Conservation (phyloP, 2,113 vertebrate genomes). For the Piaya cayana region DNA sequence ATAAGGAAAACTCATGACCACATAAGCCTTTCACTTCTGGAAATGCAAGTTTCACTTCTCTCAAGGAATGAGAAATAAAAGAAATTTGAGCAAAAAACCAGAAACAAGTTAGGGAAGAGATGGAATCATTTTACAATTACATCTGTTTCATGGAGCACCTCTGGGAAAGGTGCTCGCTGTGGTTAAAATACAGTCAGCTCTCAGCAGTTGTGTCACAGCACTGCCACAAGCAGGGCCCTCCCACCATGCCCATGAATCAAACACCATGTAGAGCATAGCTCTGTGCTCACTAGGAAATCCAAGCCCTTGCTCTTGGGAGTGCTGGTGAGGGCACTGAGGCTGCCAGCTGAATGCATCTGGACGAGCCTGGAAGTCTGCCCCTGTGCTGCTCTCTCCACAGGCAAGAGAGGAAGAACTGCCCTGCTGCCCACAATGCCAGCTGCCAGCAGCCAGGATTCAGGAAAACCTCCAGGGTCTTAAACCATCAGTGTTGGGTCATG, state of each 20-base stretch:
- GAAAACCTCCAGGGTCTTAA: neutral
- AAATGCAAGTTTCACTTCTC: constrained; percentile 45
- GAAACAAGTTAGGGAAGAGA: neutral
- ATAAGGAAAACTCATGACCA: constrained; percentile 32
- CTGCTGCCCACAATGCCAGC: fast-evolving
- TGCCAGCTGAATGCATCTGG: neutral
- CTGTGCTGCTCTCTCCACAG: neutral
- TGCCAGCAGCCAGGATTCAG: fast-evolving
- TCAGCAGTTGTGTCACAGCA: neutral
- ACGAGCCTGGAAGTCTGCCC: neutral
- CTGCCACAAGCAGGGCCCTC: neutral
- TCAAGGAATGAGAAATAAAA: neutral
- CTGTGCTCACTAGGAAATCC: neutral
- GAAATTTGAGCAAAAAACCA: neutral
- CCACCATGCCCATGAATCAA: neutral
- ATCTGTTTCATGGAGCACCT: neutral
- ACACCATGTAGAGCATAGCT: fast-evolving
- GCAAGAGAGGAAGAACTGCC: neutral
- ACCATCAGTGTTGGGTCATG: neutral
- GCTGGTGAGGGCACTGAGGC: neutral
- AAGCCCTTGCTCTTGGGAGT: neutral
- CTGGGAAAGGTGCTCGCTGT: neutral
- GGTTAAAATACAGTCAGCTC: neutral
- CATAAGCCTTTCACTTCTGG: neutral
- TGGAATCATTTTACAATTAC: neutral